A percentile compares a stretch with the other conserved stretches of the same genome.
phyloP scores from a whole-genome alignment of 2,113 vertebrate genomes.

The Ia io region DNA sequence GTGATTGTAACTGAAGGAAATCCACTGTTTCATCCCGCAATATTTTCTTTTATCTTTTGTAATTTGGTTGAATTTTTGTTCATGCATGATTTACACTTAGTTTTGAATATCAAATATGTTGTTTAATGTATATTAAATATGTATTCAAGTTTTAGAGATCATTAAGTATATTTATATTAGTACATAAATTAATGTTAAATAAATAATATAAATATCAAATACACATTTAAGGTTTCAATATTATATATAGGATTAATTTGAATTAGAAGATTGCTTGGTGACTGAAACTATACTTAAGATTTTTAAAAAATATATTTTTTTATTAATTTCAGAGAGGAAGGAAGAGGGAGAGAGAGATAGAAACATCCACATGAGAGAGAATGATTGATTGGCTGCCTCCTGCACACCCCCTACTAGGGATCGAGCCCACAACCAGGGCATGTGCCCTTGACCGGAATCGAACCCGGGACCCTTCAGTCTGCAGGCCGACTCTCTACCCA shows the following conservation, averaged over 20 bases:
- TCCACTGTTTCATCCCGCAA: background rate
- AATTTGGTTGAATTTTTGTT: background rate
- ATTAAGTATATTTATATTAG: background rate
- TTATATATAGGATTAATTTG: background rate
- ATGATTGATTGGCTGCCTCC: background rate
- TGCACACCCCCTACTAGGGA: too few species aligned
- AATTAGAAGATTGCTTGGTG: background rate
- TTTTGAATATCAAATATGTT: background rate
- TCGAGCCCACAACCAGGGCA: too few species aligned
- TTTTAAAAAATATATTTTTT: background rate
- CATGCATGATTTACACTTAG: background rate
- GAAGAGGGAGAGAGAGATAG: background rate
- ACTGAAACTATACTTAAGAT: background rate
- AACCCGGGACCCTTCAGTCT: too few species aligned
- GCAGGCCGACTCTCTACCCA: background rate
- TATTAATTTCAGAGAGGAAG: too few species aligned
- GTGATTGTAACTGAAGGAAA: background rate
- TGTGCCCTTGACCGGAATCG: too few species aligned
- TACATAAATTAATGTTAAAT: background rate
- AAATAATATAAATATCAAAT: background rate
- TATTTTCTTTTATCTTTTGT: background rate
- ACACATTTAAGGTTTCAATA: background rate
- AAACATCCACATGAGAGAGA: background rate
- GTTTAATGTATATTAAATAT: background rate
- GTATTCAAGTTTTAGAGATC: background rate